Base-by-base conservation (phyloP, 2,113 vertebrate genomes). In the Fulica atra region DNA sequence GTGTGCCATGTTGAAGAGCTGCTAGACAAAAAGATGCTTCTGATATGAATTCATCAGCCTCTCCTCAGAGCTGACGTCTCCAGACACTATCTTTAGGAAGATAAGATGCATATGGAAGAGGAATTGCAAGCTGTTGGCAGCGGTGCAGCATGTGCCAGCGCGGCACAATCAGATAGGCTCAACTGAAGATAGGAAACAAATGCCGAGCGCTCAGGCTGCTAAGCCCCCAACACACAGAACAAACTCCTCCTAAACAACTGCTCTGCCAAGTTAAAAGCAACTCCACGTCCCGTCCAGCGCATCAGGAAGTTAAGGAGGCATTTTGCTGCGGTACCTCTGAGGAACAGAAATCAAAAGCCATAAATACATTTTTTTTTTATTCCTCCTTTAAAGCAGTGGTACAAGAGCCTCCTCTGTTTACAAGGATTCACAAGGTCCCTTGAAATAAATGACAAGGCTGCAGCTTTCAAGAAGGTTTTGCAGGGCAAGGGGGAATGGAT, bases 11-110 rank as follows among this genome's bases (percentile, higher is more conserved):
- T 17, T 82, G 71, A 91, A 91, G 63, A 86, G 29, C 74, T 96
- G 79, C 89, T 88, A 94, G 92, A 92, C 88, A 85, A 63, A 87
- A 85, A 87, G 81, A 82, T 91, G 51, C 44, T 60, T 64, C 84
- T 87, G 73, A 88, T 77, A 76, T 5, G 79, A 81, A 85, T 89
- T 76, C 78, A 89, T 72, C 84, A 76, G 66, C 54, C 71, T 94
- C 85, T 94, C 57, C 70, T 89, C 73, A 76, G 61, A 72, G 74
- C 70, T 94, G 81, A 81, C 11, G 3, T 85, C 74, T 91, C 66
- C n/a, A 80, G 57, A 81, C 74, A 26, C 66, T 88, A 87, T 82
- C 81, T 91, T 93, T 46, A 82, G 79, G 63, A 94, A 91, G 70
- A 84, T 74, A 83, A 86, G 86, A 93, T 51, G 72, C 61, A 84